Evolutionary conservation across 2,888 invertebrate genomes (phyloP).

Genomic region (Leuctra nigra): DNA sequence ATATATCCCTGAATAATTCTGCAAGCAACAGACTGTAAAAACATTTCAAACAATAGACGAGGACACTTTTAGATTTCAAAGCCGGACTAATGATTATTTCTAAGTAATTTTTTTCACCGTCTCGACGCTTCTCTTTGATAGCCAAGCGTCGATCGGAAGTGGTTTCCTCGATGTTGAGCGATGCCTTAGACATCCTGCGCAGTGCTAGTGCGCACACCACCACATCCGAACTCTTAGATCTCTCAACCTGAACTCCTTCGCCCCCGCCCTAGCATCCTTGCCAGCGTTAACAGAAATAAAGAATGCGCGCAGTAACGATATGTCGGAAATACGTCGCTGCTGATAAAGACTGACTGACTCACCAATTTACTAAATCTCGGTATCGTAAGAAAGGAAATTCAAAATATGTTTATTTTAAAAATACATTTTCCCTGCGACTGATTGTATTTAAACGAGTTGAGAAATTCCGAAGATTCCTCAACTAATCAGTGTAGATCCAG

Average conservation of each 20-base stretch:
- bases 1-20: no score
- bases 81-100: no score
- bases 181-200: not conserved
- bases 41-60: no score
- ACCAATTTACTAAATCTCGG: not conserved
- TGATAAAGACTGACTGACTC: not conserved
- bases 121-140: not conserved
- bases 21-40: no score
- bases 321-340: not conserved
- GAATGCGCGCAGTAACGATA: not conserved
- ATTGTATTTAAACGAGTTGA: conserved; percentile 1
- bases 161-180: conserved; percentile 5
- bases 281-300: not conserved
- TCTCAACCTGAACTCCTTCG: not conserved
- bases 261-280: not conserved
- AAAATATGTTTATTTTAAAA: conserved; percentile 8
- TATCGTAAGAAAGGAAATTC: not conserved
- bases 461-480: not conserved
- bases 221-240: not conserved
- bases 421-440: not conserved
- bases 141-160: not conserved
- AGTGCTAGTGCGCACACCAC: not conserved
- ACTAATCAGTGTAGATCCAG: conserved; percentile 4
- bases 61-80: no score
- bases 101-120: conserved; percentile 2